phyloP scores from a whole-genome alignment of 2,888 invertebrate species.

The Stegophylla sp. region DNA sequence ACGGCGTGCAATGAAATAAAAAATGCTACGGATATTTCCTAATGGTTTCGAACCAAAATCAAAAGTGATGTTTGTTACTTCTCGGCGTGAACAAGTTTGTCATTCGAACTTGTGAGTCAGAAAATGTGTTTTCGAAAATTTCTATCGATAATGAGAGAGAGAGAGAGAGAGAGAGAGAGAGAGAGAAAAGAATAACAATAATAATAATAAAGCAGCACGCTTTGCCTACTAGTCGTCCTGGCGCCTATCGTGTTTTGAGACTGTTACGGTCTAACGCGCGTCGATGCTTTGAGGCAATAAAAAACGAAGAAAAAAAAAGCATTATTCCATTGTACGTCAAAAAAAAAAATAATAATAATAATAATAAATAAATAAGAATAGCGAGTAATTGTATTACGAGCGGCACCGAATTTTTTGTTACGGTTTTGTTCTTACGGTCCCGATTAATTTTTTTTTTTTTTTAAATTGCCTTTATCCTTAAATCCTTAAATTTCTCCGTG shows the following conservation, averaged over 20 bases:
- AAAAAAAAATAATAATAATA: slow-evolving; percentile 17
- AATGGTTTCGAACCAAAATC: too few relatives aligned
- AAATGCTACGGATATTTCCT: too few relatives aligned
- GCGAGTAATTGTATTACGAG: slow-evolving; percentile 23
- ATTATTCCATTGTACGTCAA: slow-evolving; percentile 28
- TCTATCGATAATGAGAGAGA: too few relatives aligned
- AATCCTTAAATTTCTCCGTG: background rate
- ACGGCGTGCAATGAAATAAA: background rate
- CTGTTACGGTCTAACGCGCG: slow-evolving; percentile 45
- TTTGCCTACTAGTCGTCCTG: slow-evolving; percentile 25
- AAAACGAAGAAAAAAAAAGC: slow-evolving; percentile 20
- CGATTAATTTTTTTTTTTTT: slow-evolving; percentile 1
- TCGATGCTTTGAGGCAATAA: slow-evolving; percentile 21
- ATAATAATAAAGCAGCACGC: slow-evolving; percentile 1
- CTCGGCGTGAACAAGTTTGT: background rate
- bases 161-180: too few relatives aligned
- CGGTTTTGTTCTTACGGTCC: background rate
- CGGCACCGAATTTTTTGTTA: slow-evolving; percentile 4
- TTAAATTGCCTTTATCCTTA: background rate
- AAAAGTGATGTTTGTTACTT: slow-evolving; percentile 11
- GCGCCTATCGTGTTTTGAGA: slow-evolving; percentile 51
- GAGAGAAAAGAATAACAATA: too few relatives aligned
- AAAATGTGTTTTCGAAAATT: slow-evolving; percentile 8
- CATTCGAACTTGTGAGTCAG: background rate
- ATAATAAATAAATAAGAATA: slow-evolving; percentile 31